Conservation (phyloP, 2,797 vertebrate genomes). For the Lutjanus argentimaculatus region DNA sequence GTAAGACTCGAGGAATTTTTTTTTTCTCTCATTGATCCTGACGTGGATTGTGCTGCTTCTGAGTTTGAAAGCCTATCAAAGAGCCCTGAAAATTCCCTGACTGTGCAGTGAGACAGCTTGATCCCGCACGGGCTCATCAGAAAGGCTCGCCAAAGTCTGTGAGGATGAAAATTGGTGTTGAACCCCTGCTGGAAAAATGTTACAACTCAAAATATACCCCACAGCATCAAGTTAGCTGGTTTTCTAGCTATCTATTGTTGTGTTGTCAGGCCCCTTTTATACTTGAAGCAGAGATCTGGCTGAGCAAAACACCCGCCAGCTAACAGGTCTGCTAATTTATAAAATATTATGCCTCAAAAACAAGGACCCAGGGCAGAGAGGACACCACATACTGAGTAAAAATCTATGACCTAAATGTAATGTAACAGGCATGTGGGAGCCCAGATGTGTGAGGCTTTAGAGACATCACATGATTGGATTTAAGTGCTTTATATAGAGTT, state of each 20-base stretch:
- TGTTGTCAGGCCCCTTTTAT: background rate
- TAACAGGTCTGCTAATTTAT: background rate
- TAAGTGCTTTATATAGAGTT: constrained; percentile 10
- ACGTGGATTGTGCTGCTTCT: background rate
- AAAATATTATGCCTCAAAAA: background rate
- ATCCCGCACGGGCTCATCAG: background rate
- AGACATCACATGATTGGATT: background rate
- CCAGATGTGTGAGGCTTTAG: constrained; percentile 13
- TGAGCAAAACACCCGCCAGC: background rate
- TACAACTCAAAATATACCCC: background rate
- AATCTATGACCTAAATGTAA: background rate
- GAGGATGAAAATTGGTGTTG: background rate
- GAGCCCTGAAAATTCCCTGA: background rate
- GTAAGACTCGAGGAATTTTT: no score
- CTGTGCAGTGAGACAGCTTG: background rate
- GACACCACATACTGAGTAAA: background rate
- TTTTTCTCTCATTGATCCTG: background rate
- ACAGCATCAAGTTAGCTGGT: background rate
- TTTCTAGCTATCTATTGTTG: background rate
- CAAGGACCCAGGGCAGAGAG: no score
- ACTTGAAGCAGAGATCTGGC: background rate
- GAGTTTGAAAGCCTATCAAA: background rate
- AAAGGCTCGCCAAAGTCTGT: background rate
- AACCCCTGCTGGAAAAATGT: background rate
- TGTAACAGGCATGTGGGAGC: background rate